Conservation (phyloP, 2,113 vertebrate species). For the Hucho hucho region DNA sequence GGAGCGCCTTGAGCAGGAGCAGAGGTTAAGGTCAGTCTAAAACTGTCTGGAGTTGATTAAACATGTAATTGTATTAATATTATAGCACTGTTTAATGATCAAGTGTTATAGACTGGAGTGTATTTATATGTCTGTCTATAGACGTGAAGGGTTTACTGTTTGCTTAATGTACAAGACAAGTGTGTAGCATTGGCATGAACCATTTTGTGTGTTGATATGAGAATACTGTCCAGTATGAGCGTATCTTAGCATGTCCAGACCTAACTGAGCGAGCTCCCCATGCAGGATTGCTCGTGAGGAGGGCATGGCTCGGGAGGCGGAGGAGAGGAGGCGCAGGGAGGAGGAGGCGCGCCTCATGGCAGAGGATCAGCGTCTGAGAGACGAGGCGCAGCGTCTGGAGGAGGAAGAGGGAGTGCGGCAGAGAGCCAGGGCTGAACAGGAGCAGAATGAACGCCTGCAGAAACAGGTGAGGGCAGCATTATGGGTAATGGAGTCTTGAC, state of each 20-base stretch:
- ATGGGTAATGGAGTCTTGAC: background rate
- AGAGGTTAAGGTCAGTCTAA: conserved; percentile 77
- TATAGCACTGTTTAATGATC: background rate
- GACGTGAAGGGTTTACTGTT: background rate
- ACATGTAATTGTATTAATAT: background rate
- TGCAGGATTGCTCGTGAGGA: conserved; percentile 81
- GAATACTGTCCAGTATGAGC: too few species aligned
- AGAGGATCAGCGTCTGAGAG: conserved; percentile 70
- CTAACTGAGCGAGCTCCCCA: background rate
- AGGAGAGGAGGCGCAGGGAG: conserved; percentile 80
- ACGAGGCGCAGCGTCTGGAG: conserved; percentile 65
- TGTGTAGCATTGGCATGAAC: too few species aligned
- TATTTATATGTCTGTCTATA: background rate
- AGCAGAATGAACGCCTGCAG: conserved; percentile 85
- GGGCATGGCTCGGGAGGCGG: conserved; percentile 74
- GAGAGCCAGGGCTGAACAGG: conserved; percentile 78
- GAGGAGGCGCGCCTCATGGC: conserved; percentile 76
- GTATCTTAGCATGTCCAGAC: background rate
- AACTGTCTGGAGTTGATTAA: background rate
- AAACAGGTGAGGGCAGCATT: conserved; percentile 77
- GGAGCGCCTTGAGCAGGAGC: conserved; percentile 85
- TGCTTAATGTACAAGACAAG: too few species aligned
- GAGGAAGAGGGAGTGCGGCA: conserved; percentile 73
- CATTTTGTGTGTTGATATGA: too few species aligned
- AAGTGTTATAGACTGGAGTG: background rate